A percentile compares a stretch with the other conserved stretches of the same genome.
Evolutionary conservation across 1,140 invertebrate species (phyloP).

Genomic region (Apis laboriosa): DNA sequence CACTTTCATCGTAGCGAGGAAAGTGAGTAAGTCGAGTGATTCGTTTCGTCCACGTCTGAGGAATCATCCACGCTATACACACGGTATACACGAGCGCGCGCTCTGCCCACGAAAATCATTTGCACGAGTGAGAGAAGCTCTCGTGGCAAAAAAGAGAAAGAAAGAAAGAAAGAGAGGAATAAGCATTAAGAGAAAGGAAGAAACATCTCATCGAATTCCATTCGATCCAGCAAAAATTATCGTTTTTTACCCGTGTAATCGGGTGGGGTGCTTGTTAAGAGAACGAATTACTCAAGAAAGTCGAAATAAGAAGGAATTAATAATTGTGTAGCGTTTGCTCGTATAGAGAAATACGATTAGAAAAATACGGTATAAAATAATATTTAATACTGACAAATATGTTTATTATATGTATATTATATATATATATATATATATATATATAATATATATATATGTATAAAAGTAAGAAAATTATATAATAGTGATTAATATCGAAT

Average conservation of each 20-base stretch:
- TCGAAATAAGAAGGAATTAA: background rate
- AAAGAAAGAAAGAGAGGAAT: constrained; percentile 23
- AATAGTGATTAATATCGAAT: background rate
- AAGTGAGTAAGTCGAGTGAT: constrained; percentile 69
- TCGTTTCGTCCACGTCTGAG: constrained; percentile 25
- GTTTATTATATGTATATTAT: background rate
- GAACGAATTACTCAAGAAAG: constrained; percentile 22
- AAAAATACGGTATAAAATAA: no score
- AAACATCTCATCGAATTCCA: constrained; percentile 24
- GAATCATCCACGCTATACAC: constrained; percentile 6
- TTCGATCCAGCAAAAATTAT: constrained; percentile 2
- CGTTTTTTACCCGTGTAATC: background rate
- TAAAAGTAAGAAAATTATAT: background rate
- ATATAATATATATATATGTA: background rate
- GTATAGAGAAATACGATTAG: background rate
- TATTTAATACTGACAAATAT: background rate
- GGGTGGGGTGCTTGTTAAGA: background rate
- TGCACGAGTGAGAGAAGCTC: background rate
- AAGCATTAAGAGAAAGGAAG: constrained; percentile 46
- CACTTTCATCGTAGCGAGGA: constrained; percentile 73
- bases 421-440: no score
- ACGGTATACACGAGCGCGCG: constrained; percentile 21
- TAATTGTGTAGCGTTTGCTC: background rate
- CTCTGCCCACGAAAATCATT: background rate
- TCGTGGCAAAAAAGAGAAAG: background rate